These are phyloP conservation scores for Boloria euphrosyne DNA, from an alignment of 2,888 invertebrate genomes.

Conservation along the genomic window DNA sequence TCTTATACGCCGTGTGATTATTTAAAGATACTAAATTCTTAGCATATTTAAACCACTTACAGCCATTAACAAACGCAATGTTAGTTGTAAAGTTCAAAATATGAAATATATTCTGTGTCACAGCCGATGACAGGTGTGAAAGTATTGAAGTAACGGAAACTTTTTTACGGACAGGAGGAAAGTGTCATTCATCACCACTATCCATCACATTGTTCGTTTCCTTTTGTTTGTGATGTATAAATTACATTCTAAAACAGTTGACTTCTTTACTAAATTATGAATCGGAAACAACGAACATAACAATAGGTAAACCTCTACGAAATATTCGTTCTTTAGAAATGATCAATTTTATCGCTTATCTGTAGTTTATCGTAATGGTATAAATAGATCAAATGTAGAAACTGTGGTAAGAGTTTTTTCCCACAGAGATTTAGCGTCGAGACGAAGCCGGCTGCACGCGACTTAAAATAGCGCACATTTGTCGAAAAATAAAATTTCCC, in stretches of 20 bases:
- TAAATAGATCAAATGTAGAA: conserved; percentile 46
- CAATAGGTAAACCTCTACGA: conserved; percentile 19
- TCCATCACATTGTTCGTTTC: conserved; percentile 73
- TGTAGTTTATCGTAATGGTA: conserved; percentile 41
- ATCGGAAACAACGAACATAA: conserved; percentile 31
- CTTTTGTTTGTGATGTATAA: conserved; percentile 62
- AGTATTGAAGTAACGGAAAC: conserved; percentile 51
- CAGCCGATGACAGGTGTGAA: conserved; percentile 48
- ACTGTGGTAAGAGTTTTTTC: conserved; percentile 65
- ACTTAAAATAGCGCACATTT: conserved; percentile 79
- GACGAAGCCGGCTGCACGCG: conserved; percentile 78
- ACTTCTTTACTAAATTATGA: conserved; percentile 28
- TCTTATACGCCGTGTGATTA: neutral
- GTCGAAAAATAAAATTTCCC: conserved; percentile 82
- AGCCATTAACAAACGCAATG: neutral
- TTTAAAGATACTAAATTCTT: neutral
- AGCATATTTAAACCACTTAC: neutral
- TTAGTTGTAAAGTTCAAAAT: neutral
- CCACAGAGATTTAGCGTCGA: conserved; percentile 79
- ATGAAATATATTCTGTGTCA: conserved; percentile 4
- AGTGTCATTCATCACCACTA: conserved; percentile 73
- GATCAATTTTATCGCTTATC: conserved; percentile 1
- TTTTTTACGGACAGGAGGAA: conserved; percentile 76
- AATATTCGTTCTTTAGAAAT: neutral
- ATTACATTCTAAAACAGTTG: conserved; percentile 54